Evolutionary conservation across 2,888 invertebrate genomes (phyloP), one percentile per base, ranked within the genome.

Genomic region (Pristionchus arcanus): DNA sequence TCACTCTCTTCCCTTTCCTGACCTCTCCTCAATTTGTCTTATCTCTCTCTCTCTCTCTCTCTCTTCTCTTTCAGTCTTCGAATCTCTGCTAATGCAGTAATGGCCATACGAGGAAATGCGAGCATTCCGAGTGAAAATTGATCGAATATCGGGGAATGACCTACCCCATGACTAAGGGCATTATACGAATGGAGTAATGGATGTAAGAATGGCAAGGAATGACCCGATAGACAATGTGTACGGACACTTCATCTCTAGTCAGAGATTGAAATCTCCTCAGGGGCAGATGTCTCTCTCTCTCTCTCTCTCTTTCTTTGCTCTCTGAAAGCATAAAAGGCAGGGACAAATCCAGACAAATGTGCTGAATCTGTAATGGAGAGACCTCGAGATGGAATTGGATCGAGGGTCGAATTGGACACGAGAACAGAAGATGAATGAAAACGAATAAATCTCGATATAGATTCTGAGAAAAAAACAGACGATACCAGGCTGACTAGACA

Each of bases 61-160:
- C n/a, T n/a, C 5, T 15, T 77, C 77, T 77, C 77, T 42, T 28
- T 71, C 77, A 5, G n/a, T n/a, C 49, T 21, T 21, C 84, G n/a
- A 81, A 49, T 81, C 49, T 81, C 34, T 81, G 55, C 84, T 84
- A 84, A 53, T 77, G 77, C 42, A 77, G 77, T 77, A 77, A 77
- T 37, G 74, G 37, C 31, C 19, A 31, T 31, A 49, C 19, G 25
- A 77, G 77, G 77, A 77, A 77, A 77, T 77, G 77, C 77, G 77
- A 37, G 77, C 37, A 42, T 42, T 42, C 42, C 42, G 42, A 42
- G 42, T 42, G 7, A 77, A 77, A 77, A 77, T 77, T 37, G 77
- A 77, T 42, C 37, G 42, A 49, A 71, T 71, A 25, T 11, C 34
- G n/a, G 7, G 9, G 77, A 49, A 21, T 42, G 77, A 77, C n/a